Evolutionary conservation across 2,113 vertebrate genomes (phyloP), one percentile per base, ranked within the genome.

Genomic region (Erinaceus europaeus): DNA sequence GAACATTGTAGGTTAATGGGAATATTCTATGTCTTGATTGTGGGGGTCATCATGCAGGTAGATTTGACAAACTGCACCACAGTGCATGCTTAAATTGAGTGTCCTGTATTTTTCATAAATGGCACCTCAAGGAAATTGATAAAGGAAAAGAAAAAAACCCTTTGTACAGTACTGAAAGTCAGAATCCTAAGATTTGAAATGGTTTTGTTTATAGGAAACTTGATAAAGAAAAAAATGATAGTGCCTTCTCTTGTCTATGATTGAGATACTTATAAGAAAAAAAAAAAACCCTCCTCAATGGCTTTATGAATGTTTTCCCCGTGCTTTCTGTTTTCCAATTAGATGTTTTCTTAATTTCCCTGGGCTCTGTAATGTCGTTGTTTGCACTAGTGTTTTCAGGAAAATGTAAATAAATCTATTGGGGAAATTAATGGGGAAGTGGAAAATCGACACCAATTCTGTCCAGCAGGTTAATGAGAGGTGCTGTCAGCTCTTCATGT

Each of bases 201-300:
- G 68, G 11, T 20, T 36, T 78, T 50, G 18, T 29, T 84, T 50
- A 62, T 2, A 57, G 8, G 21, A 6, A 82, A 42, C 21, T 68
- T 82, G 74, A 67, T n/a, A n/a, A n/a, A n/a, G 44, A 81, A 55
- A 50, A 88, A 87, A 88, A 90, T 57, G 6, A 48, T 52, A 67
- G 11, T 10, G 40, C 4, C 2, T 48, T 74, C 29, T 74, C 38
- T 40, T 82, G n/a, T 29, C 9, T 55, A 46, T 25, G 10, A 77
- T 85, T 86, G 36, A 72, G 14, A 10, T 59, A 65, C 7, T 42
- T 13, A 74, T 8, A 50, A 48, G 42, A 27, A 69, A 17, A 36
- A 5, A 21, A 25, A 40, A 68, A 82, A 59, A 27, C 3, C 6
- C 27, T n/a, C 72, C 5, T 59, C 52, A 67, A 40, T 72, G 27